These are phyloP conservation scores for Teleiodes luculella DNA, from an alignment of 2,888 invertebrate genomes.

Conservation along the genomic window DNA sequence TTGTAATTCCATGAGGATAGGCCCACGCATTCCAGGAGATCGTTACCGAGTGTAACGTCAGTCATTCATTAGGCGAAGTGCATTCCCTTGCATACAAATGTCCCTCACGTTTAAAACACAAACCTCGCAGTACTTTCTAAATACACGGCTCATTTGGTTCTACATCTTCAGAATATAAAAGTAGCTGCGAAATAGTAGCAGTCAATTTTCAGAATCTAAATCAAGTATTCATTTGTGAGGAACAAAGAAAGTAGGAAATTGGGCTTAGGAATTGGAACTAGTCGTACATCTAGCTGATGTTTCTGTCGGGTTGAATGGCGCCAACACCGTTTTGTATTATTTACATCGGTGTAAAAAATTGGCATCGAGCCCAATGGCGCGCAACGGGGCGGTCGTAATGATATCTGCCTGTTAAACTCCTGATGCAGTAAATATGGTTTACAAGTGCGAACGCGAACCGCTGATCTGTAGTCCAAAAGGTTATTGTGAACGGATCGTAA, in stretches of 20 bases:
- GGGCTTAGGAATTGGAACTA: constrained; percentile 27
- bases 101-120: constrained; percentile 36
- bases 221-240: neutral
- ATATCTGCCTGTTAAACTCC: constrained; percentile 46
- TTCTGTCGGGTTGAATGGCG: constrained; percentile 40
- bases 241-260: neutral
- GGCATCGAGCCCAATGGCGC: constrained; percentile 55
- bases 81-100: constrained; percentile 57
- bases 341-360: constrained; percentile 64
- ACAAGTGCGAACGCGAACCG: constrained; percentile 6
- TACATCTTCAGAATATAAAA: constrained; percentile 2
- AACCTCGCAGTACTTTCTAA: constrained; percentile 42
- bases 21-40: constrained; percentile 49
- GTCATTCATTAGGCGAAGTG: constrained; percentile 58
- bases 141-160: constrained; percentile 5
- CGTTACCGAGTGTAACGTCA: constrained; percentile 48
- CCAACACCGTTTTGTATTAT: constrained; percentile 61
- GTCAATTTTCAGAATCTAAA: too few relatives aligned
- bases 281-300: constrained; percentile 44
- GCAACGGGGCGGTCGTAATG: constrained; percentile 37
- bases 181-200: neutral
- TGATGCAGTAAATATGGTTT: constrained; percentile 33
- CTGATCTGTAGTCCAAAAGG: neutral
- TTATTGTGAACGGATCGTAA: neutral
- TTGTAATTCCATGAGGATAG: constrained; percentile 43